Conservation (phyloP, 2,113 vertebrate genomes). For the Catharus minimus region DNA sequence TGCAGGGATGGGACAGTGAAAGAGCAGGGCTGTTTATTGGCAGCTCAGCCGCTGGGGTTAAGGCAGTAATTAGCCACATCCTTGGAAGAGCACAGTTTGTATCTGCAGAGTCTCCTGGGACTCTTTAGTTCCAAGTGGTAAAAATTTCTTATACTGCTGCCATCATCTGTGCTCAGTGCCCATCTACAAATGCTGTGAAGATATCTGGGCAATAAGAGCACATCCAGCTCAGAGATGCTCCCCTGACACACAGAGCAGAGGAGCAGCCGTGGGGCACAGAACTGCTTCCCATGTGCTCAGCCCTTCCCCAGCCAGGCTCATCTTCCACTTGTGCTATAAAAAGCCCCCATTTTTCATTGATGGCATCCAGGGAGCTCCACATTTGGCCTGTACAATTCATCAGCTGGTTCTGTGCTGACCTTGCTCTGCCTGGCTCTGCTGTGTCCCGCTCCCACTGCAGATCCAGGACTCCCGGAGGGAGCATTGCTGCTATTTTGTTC, state of each 20-base stretch:
- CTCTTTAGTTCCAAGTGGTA: background rate
- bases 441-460: background rate
- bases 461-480: background rate
- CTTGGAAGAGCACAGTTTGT: background rate
- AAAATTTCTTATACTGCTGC: background rate
- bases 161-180: background rate
- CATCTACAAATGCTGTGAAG: background rate
- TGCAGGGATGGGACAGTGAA: background rate
- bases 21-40: background rate
- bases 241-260: background rate
- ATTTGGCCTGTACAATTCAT: background rate
- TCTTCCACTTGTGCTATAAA: background rate
- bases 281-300: background rate
- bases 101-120: background rate
- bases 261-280: background rate
- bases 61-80: background rate
- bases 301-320: background rate
- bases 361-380: background rate
- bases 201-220: background rate
- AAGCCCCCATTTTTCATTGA: background rate
- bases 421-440: accelerated
- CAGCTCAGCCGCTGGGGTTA: background rate
- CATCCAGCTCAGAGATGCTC: background rate
- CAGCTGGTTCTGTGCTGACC: background rate
- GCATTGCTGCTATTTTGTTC: background rate